These are phyloP conservation scores for Dicranocentrus wangi DNA, from an alignment of 2,888 invertebrate species.

Conservation along the genomic window DNA sequence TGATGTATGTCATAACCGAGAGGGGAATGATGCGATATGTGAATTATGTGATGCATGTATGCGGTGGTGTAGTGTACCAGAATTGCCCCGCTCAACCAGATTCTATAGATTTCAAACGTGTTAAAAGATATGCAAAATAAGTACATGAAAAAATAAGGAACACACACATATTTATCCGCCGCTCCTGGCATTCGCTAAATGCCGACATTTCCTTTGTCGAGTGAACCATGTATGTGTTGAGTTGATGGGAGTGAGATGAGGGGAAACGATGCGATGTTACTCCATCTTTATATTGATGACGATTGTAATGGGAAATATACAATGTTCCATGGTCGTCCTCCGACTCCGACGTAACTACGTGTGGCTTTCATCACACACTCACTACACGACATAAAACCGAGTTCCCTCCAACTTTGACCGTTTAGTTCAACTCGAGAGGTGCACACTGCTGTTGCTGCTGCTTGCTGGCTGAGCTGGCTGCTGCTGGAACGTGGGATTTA, in stretches of 20 bases:
- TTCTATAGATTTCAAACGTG: no score
- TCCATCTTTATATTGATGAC: slow-evolving; percentile 43
- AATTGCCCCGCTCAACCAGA: no score
- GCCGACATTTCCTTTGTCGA: no score
- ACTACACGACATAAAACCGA: slow-evolving; percentile 41
- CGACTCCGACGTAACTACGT: background rate
- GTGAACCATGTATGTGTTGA: background rate
- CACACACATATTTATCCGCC: no score
- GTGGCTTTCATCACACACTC: no score
- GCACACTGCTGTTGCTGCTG: slow-evolving; percentile 54
- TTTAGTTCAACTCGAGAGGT: slow-evolving; percentile 58
- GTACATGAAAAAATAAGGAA: no score
- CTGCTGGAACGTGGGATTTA: no score
- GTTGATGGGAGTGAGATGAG: background rate
- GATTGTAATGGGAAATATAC: slow-evolving; percentile 41
- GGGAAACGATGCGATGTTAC: slow-evolving; percentile 35
- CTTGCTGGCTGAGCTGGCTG: slow-evolving; percentile 33
- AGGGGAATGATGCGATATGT: background rate
- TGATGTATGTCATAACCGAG: no score
- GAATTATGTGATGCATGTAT: background rate
- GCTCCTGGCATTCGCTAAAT: no score
- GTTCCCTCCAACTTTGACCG: slow-evolving; percentile 52
- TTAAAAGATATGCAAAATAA: no score
- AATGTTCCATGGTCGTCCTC: background rate
- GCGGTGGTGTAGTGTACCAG: no score